Evolutionary conservation across 2,113 vertebrate genomes (phyloP).

Genomic region (Eudyptes chrysolophus): DNA sequence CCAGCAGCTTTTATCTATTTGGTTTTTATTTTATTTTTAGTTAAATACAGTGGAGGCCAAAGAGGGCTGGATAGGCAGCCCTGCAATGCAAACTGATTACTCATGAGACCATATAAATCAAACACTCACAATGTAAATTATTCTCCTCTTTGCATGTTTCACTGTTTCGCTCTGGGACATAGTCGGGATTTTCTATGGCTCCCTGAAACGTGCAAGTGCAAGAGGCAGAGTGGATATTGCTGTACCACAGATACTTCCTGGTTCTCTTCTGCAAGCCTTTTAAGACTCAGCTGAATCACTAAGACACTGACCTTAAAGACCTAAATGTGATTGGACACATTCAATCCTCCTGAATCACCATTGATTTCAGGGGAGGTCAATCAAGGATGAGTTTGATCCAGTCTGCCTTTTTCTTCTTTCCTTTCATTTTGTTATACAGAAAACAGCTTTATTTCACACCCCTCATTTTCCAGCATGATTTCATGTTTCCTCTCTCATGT

Average conservation of each 20-base stretch:
- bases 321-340: slow-evolving; percentile 6
- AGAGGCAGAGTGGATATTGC: background rate
- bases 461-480: background rate
- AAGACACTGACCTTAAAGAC: slow-evolving; percentile 5
- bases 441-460: background rate
- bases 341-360: slow-evolving; percentile 22
- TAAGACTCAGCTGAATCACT: background rate
- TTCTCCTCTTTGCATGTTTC: background rate
- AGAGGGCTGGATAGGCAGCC: background rate
- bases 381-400: slow-evolving; percentile 10
- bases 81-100: background rate
- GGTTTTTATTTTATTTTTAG: background rate
- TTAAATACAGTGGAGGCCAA: background rate
- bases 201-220: background rate
- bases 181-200: background rate
- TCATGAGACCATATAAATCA: background rate
- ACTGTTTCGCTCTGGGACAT: background rate
- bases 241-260: background rate
- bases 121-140: background rate
- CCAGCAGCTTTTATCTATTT: background rate
- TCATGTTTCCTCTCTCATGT: background rate
- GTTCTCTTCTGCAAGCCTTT: background rate
- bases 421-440: background rate
- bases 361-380: slow-evolving; percentile 8
- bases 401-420: background rate